Evolutionary conservation across 2,888 invertebrate genomes (phyloP), one percentile per base, ranked within the genome.

Genomic region (Pandemis corylana): DNA sequence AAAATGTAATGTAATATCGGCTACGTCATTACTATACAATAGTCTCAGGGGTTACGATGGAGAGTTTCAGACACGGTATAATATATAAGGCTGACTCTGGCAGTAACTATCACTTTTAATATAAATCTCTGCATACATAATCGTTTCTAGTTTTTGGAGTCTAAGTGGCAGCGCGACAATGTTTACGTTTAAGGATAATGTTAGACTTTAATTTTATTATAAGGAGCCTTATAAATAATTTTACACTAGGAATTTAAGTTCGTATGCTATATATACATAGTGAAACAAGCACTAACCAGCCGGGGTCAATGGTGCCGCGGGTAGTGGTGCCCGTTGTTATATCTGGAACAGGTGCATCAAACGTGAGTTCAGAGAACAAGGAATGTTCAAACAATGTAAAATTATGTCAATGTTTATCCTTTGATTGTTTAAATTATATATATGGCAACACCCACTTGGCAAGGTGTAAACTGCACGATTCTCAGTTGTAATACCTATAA

Each of bases 281-380:
- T 78, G 75, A 82, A 80, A 78, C 79, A 80, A 79, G 78, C 84
- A 80, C 84, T 76, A 78, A 76, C 78, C 72, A 79, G 84, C 91
- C 87, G 77, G 86, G 88, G 94, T 94, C 94, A 94, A 89, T 92
- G 94, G 82, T 93, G 94, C 77, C 94, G 81, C 6, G 90, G 87
- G 83, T 94, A 94, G 82, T 93, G 90, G 78, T 92, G 91, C 0
- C 90, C 90, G 78, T 89, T 92, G 78, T 88, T 92, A 87, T 94
- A 94, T 81, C 94, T 94, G 85, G 2, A 79, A 80, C 65, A 56
- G 63, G 2, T 28, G 9, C 15, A 41, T 10, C 1, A 15, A 63
- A 63, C 59, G 67, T 51, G n/a, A 51, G 7, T 7, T n/a, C 6
- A 6, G 12, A 0, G 46, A 46, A 46, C 28, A 36, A 36, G 1